phyloP scores from a whole-genome alignment of 2,113 vertebrate genomes.

The Lepisosteus osseus region DNA sequence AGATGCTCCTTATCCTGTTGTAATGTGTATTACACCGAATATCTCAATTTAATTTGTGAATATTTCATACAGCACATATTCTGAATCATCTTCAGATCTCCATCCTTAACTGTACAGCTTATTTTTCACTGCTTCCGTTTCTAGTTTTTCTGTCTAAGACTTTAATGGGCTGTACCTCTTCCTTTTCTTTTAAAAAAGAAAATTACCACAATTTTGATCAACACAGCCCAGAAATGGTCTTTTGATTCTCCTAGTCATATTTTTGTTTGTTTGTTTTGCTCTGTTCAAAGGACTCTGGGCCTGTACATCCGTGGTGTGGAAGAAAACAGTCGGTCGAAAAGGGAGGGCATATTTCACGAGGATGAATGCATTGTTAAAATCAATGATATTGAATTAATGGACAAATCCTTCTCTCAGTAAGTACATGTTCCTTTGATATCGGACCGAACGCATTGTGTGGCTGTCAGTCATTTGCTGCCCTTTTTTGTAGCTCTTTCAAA shows the following conservation, averaged over 20 bases:
- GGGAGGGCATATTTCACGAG: constrained; percentile 82
- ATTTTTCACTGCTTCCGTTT: no score
- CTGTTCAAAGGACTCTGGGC: constrained; percentile 73
- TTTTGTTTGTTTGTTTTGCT: neutral
- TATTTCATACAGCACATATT: no score
- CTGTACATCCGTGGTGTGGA: constrained; percentile 88
- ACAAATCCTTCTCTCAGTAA: constrained; percentile 93
- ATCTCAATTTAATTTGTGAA: no score
- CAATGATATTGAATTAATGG: constrained; percentile 81
- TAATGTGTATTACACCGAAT: no score
- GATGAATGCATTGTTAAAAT: constrained; percentile 93
- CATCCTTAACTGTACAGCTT: no score
- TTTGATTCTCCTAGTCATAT: neutral
- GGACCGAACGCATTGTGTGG: neutral
- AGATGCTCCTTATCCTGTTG: no score
- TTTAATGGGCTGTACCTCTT: neutral
- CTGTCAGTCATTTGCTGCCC: neutral
- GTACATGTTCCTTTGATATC: constrained; percentile 42
- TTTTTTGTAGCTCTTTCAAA: constrained; percentile 19
- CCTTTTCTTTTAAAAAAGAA: no score
- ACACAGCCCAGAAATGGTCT: no score
- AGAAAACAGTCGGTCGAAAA: constrained; percentile 84
- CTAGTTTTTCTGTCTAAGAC: no score
- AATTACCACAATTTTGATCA: no score
- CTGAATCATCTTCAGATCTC: no score